These are phyloP conservation scores for Hydrozoanthus gracilis DNA, from an alignment of 92 coral and sea anemone species.

Conservation along the genomic window DNA sequence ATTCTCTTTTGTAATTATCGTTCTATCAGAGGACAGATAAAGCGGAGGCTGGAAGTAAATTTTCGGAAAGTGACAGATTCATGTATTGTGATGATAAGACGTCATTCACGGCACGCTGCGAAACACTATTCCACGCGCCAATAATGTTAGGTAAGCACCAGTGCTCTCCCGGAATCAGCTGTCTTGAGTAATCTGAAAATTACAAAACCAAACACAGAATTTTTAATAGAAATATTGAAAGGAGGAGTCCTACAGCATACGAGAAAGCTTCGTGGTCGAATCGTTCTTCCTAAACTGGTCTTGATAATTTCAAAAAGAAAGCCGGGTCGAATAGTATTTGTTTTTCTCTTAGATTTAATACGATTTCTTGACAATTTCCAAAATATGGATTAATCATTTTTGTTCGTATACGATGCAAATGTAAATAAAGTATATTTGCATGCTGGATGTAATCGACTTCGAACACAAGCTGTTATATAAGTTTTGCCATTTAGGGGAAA, in stretches of 20 bases:
- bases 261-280: not conserved
- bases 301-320: not conserved
- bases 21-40: not conserved
- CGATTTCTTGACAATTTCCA: conserved; percentile 26
- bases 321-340: not conserved
- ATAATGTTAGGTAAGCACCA: conserved; percentile 18
- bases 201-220: conserved; percentile 19
- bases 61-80: conserved; percentile 1
- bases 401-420: not conserved
- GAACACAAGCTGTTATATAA: conserved; percentile 1
- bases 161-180: conserved; percentile 23
- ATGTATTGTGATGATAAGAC: conserved; percentile 17
- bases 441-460: not conserved
- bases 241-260: not conserved
- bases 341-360: not conserved
- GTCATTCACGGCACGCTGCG: conserved; percentile 47
- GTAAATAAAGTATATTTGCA: conserved; percentile 29
- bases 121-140: not conserved
- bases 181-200: not conserved
- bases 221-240: not conserved
- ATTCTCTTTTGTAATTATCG: not conserved
- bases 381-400: not conserved
- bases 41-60: conserved; percentile 7
- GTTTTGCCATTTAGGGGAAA: not conserved
- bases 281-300: not conserved